These are phyloP conservation scores for Orientallactaga sibirica DNA, from an alignment of 2,797 vertebrate species.

Conservation along the genomic window DNA sequence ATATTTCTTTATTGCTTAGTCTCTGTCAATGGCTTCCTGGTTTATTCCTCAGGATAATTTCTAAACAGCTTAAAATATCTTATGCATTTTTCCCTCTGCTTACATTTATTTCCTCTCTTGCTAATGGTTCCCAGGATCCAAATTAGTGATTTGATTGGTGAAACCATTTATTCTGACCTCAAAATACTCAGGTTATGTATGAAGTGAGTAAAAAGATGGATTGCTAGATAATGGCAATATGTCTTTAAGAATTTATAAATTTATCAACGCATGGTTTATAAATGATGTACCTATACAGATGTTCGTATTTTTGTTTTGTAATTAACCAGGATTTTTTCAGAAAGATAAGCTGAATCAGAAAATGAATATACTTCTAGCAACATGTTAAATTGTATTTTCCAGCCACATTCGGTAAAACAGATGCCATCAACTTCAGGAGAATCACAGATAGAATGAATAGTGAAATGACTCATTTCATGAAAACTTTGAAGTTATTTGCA, in stretches of 20 bases:
- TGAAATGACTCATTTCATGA: conserved; percentile 42
- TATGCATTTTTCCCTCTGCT: neutral
- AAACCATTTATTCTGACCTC: conserved; percentile 14
- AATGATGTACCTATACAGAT: conserved; percentile 37
- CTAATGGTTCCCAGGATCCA: neutral
- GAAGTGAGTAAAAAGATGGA: neutral
- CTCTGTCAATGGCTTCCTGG: neutral
- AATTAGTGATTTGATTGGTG: neutral
- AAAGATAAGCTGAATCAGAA: conserved; percentile 15
- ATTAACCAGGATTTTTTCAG: neutral
- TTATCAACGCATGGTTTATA: neutral
- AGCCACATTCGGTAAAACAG: conserved; percentile 8
- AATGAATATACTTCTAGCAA: conserved; percentile 20
- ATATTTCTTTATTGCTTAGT: neutral
- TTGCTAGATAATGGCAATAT: neutral
- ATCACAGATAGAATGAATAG: conserved; percentile 18
- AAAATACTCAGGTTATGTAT: neutral
- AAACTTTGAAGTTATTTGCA: conserved; percentile 65
- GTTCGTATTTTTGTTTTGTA: conserved; percentile 35
- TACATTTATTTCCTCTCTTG: conserved; percentile 45
- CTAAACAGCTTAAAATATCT: neutral
- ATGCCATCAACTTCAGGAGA: conserved; percentile 16
- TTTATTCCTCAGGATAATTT: neutral
- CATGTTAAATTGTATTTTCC: conserved; percentile 12
- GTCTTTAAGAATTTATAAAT: neutral